Base-by-base conservation (phyloP, 2,888 invertebrate species). In the Euclidia mi region DNA sequence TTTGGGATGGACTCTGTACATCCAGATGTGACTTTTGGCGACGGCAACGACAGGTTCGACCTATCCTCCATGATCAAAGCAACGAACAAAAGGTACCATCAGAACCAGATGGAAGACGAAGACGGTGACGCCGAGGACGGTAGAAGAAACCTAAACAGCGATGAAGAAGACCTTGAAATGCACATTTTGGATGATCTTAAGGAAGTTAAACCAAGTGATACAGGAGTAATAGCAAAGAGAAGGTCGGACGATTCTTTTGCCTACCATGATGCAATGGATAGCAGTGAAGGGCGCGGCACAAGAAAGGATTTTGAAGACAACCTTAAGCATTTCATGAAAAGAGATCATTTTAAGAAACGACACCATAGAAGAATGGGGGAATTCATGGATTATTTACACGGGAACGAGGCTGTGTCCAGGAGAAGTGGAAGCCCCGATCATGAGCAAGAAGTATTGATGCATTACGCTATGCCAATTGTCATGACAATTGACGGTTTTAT, bases 21-120 rank as follows among this genome's bases (percentile, higher is more conserved):
- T 17, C 86, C 92, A 0, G 92, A 92, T 44, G 73, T 92, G 0
- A 83, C 68, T 0, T 92, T 89, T 35, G 82, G 76, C 0, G 85
- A 81, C 0, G 40, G 71, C 1, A 92, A 90, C 56, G 87, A 91
- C 28, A 76, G 92, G 1, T 92, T 82, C 32, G 90, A 92, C 53
- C 14, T 92, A 0, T 51, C 75, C 0, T 52, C 71, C 1, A 59
- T 92, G 15, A 64, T 90, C 0, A 20, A 59, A 0, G 76, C 79
- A 0, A 81, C 81, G 28, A 83, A 79, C n/a, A 60, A 60, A 35
- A 45, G 50, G 6, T 56, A 49, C 18, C 58, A 51, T 4, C 29
- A 50, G 3, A 37, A 9, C 7, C n/a, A n/a, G 28, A 0, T 20
- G 1, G 43, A 34, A 0, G 40, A 37, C 2, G 46, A 47, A 3